A percentile compares a stretch with the other conserved stretches of the same genome.
These are phyloP conservation scores for Epistrophe eligans DNA, from an alignment of 2,888 invertebrate species.

Conservation along the genomic window DNA sequence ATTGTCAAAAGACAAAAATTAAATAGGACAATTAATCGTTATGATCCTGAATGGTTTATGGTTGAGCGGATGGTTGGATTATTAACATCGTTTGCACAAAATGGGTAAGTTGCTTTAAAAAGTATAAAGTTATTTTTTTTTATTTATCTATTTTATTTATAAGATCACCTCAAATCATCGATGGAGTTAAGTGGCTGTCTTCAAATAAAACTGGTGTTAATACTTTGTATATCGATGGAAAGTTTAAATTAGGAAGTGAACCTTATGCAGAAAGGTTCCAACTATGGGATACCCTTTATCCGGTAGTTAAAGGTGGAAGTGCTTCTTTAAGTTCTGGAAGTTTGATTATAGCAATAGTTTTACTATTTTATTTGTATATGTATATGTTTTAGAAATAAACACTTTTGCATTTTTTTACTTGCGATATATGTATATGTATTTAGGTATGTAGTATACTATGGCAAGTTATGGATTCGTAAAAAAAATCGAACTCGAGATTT, in stretches of 20 bases:
- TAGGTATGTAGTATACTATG: no score
- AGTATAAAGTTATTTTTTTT: background rate
- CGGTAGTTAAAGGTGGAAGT: constrained; percentile 13
- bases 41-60: constrained; percentile 82
- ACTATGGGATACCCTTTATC: constrained; percentile 74
- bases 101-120: constrained; percentile 78
- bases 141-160: background rate
- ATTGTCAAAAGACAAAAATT: constrained; percentile 78
- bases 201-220: constrained; percentile 4
- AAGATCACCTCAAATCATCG: constrained; percentile 15
- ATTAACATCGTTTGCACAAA: constrained; percentile 82
- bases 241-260: constrained; percentile 51
- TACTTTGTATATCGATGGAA: constrained; percentile 71
- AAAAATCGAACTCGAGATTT: no score
- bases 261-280: constrained; percentile 60
- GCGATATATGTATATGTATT: no score
- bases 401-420: background rate
- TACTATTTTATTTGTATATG: background rate
- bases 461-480: no score
- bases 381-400: background rate
- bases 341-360: background rate
- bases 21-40: constrained; percentile 78
- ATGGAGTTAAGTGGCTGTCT: constrained; percentile 49
- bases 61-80: constrained; percentile 83
- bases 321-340: background rate